phyloP scores from a whole-genome alignment of 2,888 invertebrate species.

The Luperina testacea region DNA sequence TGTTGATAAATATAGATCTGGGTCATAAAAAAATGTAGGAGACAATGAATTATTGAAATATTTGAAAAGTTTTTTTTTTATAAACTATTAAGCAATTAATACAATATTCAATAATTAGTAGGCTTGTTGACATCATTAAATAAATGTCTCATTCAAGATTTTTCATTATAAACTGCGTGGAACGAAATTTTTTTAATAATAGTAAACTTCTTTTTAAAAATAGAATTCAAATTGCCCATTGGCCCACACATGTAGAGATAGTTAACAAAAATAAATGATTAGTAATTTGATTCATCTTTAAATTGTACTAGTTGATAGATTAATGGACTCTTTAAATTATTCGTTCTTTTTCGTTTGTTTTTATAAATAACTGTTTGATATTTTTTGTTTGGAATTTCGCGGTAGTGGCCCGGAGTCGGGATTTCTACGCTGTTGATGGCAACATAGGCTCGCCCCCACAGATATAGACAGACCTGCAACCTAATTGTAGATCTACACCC shows the following conservation, averaged over 20 bases:
- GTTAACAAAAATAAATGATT: neutral
- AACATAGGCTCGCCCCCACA: too few relatives aligned
- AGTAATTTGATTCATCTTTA: conserved; percentile 9
- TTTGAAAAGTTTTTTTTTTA: neutral
- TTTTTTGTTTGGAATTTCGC: neutral
- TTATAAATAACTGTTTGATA: neutral
- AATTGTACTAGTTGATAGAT: neutral
- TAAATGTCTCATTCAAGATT: neutral
- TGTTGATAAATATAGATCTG: neutral
- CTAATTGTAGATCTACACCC: too few relatives aligned
- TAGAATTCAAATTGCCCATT: neutral
- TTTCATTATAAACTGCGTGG: neutral
- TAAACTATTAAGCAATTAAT: neutral
- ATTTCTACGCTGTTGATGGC: neutral
- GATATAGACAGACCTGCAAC: too few relatives aligned
- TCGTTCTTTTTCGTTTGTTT: neutral
- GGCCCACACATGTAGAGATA: conserved; percentile 4
- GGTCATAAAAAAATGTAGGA: too few relatives aligned
- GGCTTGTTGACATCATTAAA: neutral
- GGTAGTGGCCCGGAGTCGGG: too few relatives aligned
- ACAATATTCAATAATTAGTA: conserved; percentile 11
- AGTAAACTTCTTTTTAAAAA: neutral
- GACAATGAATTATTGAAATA: neutral
- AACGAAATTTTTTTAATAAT: neutral
- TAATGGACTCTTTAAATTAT: neutral